These are phyloP conservation scores for Aromia moschata DNA, from an alignment of 2,888 invertebrate species.

Conservation along the genomic window DNA sequence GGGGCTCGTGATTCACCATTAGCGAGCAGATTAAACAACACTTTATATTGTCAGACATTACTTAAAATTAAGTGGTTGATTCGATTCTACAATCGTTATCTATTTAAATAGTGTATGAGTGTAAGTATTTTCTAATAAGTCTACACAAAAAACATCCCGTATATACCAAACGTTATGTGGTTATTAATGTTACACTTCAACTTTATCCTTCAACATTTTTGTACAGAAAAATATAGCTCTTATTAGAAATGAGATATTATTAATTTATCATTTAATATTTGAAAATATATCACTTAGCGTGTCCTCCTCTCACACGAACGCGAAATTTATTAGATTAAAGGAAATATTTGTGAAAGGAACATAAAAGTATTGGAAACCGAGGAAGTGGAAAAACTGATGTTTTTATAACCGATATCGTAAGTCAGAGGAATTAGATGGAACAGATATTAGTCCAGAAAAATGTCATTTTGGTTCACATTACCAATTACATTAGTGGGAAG, in stretches of 20 bases:
- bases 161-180: too few relatives aligned
- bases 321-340: conserved; percentile 27
- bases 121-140: too few relatives aligned
- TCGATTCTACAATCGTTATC: too few relatives aligned
- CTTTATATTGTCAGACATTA: too few relatives aligned
- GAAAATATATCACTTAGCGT: conserved; percentile 36
- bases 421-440: conserved; percentile 7
- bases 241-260: conserved; percentile 29
- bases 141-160: too few relatives aligned
- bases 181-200: too few relatives aligned
- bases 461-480: conserved; percentile 4
- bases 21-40: too few relatives aligned
- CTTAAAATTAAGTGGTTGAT: too few relatives aligned
- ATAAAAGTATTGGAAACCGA: conserved; percentile 11
- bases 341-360: conserved; percentile 20
- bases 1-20: too few relatives aligned
- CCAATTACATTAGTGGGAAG: too few relatives aligned
- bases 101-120: too few relatives aligned
- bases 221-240: conserved; percentile 27
- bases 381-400: conserved; percentile 12
- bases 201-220: neutral
- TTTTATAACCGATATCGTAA: conserved; percentile 14
- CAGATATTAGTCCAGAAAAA: conserved; percentile 5
- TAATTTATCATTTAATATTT: conserved; percentile 35
- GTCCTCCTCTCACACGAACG: conserved; percentile 18